Evolutionary conservation across 1,140 invertebrate species (phyloP), one percentile per base, ranked within the genome.

Genomic region (Papilio dardanus): DNA sequence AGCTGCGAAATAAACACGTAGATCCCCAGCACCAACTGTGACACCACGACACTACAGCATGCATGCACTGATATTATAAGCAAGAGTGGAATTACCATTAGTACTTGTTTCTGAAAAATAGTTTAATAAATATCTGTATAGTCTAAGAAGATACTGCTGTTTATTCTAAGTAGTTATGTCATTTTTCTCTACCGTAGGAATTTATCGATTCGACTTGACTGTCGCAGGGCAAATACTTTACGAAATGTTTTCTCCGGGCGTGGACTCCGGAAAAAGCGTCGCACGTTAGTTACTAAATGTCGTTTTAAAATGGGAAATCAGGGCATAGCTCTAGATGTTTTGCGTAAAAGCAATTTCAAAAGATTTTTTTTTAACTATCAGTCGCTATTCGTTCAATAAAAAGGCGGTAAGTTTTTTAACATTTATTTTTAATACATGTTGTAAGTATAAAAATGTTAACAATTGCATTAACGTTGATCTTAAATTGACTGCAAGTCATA

Each of bases 271-370:
- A 62, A 62, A 30, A 62, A 62, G 24, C 24, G 21, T 12, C 14
- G 10, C 30, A n/a, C 54, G 24, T 62, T 28, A 10, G 8, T 62
- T 28, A 62, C 54, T 62, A 62, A 62, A 62, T 62, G 24, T 14
- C 10, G 24, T 62, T 62, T 62, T 4, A 62, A 50, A 28, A 30
- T 62, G 54, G 54, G 14, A 30, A 62, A 28, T 5, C n/a, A 30
- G 54, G 54, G 54, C 54, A 62, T 62, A 62, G 21, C 50, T 24
- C 21, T 54, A 54, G 21, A 54, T 54, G 50, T 54, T 54, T 54
- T 62, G 24, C 54, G 54, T 30, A 62, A 62, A 62, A 62, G 30
- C 54, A 62, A 62, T 62, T 62, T 62, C 24, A 28, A 62, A 62
- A 62, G 24, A 30, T 62, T 62, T 28, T 62, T 62, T 30, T 8